Evolutionary conservation across 2,888 invertebrate species (phyloP), one percentile per base, ranked within the genome.

Genomic region (Lepidocyrtinus sp.): DNA sequence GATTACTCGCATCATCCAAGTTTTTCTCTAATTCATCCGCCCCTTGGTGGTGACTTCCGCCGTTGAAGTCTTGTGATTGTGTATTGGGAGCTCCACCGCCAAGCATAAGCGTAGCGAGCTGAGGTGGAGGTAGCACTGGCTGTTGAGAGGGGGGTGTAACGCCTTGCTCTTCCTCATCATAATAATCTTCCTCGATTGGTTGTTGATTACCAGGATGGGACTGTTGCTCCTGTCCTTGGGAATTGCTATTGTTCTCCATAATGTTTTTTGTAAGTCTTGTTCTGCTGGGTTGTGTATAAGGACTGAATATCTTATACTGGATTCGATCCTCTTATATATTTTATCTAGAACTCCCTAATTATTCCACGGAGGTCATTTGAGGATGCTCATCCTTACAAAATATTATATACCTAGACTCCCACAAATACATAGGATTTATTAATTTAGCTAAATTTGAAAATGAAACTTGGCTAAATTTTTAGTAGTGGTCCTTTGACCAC

Each of bases 11-110:
- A 22, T 82, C 82, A 63, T 79, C 78, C 7, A 82, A 64, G 24
- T 75, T 79, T 63, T 82, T 82, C 62, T 82, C 82, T 27, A 82
- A 9, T 26, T 79, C 78, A 0, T 78, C 78, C 21, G 62, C 15
- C 1, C 2, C 36, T 15, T 36, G 36, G 12, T 36, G 36, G 5
- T 36, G 36, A 36, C 46, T 25, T 50, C 25, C 46, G 50, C 63
- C 55, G 22, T 36, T 36, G 55, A 36, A 36, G 5, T 36, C 22
- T 17, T 21, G 26, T 65, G 26, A 3, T 26, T 21, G 26, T 67
- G 67, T 1, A 7, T 9, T 27, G n/a, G 36, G 24, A 50, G 50
- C 55, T n/a, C 7, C 1, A 62, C 22, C 36, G 12, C 36, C 36
- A 36, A 36, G 36, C 36, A 36, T 36, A 36, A 36, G 36, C 36